Evolutionary conservation across 1,140 invertebrate species (phyloP).

Genomic region (Drosophila triauraria): DNA sequence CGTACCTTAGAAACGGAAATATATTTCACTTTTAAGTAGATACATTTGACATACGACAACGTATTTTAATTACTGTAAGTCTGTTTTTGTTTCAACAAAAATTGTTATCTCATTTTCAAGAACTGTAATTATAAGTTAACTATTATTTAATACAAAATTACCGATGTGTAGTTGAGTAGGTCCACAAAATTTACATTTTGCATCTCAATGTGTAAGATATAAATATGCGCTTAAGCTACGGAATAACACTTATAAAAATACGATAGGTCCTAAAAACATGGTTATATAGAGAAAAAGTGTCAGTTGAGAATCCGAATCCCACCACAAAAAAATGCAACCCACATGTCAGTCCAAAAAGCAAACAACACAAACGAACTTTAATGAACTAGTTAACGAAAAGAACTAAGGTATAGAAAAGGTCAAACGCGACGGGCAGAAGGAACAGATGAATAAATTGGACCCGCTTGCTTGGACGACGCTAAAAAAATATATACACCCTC

Average conservation of each 20-base stretch:
- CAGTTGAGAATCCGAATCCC: conserved; percentile 72
- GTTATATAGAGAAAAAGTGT: conserved; percentile 24
- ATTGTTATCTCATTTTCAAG: conserved; percentile 60
- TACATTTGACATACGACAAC: conserved; percentile 47
- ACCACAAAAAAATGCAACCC: conserved; percentile 76
- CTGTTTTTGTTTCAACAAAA: conserved; percentile 59
- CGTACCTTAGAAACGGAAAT: conserved; percentile 64
- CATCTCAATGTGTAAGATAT: conserved; percentile 48
- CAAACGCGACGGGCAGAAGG: conserved; percentile 23
- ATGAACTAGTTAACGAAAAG: conserved; percentile 47
- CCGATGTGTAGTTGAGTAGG: conserved; percentile 62
- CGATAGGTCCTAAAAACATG: conserved; percentile 24
- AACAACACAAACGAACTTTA: conserved; percentile 21
- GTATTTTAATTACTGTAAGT: conserved; percentile 63
- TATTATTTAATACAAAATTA: conserved; percentile 34
- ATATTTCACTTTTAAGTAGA: conserved; percentile 28
- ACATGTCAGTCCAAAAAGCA: conserved; percentile 71
- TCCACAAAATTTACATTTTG: conserved; percentile 34
- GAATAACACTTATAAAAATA: conserved; percentile 36
- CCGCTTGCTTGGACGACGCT: conserved; percentile 35
- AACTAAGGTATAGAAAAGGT: conserved; percentile 35
- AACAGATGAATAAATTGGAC: conserved; percentile 7
- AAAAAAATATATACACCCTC: conserved; percentile 41
- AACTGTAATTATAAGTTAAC: conserved; percentile 48
- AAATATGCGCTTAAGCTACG: conserved; percentile 28